These are phyloP conservation scores for Trematocara nigrifrons DNA, from an alignment of 2,113 vertebrate species.

Conservation along the genomic window DNA sequence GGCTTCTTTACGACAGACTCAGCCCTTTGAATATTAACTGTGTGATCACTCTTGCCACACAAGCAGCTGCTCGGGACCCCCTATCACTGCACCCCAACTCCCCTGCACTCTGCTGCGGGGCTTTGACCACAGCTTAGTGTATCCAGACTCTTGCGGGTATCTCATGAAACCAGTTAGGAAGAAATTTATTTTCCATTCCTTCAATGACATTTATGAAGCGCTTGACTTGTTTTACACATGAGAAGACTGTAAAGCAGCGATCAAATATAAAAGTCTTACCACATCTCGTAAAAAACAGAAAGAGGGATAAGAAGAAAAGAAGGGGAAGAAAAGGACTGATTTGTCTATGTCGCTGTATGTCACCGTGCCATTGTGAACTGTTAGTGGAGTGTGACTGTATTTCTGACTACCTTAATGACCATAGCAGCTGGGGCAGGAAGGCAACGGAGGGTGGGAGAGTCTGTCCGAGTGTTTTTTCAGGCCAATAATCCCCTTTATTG, in stretches of 20 bases:
- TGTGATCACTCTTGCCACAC: slow-evolving; percentile 76
- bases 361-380: slow-evolving; percentile 31
- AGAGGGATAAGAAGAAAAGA: not conserved
- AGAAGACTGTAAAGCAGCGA: not conserved
- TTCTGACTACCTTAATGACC: slow-evolving; percentile 36
- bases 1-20: slow-evolving; percentile 64
- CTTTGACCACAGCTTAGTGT: slow-evolving; percentile 45
- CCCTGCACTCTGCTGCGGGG: slow-evolving; percentile 19
- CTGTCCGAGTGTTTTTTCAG: slow-evolving; percentile 52
- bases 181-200: slow-evolving; percentile 22
- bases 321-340: not conserved
- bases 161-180: slow-evolving; percentile 4
- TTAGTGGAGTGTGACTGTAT: slow-evolving; percentile 52
- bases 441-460: slow-evolving; percentile 40
- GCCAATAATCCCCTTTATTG: slow-evolving; percentile 69
- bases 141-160: slow-evolving; percentile 26
- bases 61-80: slow-evolving; percentile 57
- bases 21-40: slow-evolving; percentile 76
- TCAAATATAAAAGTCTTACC: not conserved
- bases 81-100: slow-evolving; percentile 21
- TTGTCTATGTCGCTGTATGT: slow-evolving; percentile 19
- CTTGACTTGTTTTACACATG: slow-evolving; percentile 35
- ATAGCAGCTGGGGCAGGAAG: slow-evolving; percentile 57
- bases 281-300: not conserved
- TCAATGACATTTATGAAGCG: slow-evolving; percentile 7